Base-by-base conservation (phyloP, 2,797 vertebrate species). In the Mionectes olivaceus region DNA sequence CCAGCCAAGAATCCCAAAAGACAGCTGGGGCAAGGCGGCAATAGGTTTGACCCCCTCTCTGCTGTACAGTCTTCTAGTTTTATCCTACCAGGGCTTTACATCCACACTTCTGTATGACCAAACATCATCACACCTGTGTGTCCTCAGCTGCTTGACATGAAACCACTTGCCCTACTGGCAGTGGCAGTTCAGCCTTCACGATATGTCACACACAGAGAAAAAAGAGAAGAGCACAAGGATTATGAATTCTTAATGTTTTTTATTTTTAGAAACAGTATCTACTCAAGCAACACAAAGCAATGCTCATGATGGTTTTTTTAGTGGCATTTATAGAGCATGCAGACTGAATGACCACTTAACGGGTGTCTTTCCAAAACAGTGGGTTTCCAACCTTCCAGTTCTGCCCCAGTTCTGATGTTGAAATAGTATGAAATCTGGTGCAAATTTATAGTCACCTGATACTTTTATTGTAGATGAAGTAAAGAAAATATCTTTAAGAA, bases 111-210 rank as follows among this genome's bases (percentile, higher is more conserved):
- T 16, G 2, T 13, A 8, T 12, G 11, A 14, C 28, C 43, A 37
- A 53, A 43, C 6, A 13, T 4, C 7, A 6, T 7, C 33, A 22
- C 19, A 16, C 23, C 24, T 59, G 5, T 21, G 27, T 14, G 46
- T 28, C 44, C 25, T 63, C 56, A 47, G 61, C 3, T 69, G 33
- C 5, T 4, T 13, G 41, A 32, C 33, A 22, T 0, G 25, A 19
- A 83, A 69, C 7, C 1, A 1, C 14, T 39, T 49, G 28, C 22
- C n/a, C 25, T 57, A 25, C 21, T 46, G 52, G 9, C 37, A 61
- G 22, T 0, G 0, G 27, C 41, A 85, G 32, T 16, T 55, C 56
- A 67, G 14, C 16, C 16, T 56, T 70, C 14, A 9, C 0, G 0
- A 12, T 13, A 24, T 55, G 59, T 60, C 53, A 74, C 33, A 44